phyloP scores from a whole-genome alignment of 1,140 invertebrate genomes.

The Eufriesea mexicana region DNA sequence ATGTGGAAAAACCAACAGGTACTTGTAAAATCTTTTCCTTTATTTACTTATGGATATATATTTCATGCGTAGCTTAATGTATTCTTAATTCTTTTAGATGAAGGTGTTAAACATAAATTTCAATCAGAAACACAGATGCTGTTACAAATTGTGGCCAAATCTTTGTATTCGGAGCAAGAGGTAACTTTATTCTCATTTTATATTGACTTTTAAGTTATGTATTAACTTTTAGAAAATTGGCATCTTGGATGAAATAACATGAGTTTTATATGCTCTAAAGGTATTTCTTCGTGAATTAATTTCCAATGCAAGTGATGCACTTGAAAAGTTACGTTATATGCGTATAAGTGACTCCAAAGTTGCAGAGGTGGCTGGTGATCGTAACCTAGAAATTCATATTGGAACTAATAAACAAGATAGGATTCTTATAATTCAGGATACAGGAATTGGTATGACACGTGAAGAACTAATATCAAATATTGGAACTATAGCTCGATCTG shows the following conservation, averaged over 20 bases:
- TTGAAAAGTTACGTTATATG: slow-evolving; percentile 94
- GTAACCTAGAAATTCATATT: slow-evolving; percentile 93
- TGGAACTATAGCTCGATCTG: slow-evolving; percentile 97
- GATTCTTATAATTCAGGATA: slow-evolving; percentile 95
- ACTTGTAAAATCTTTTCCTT: slow-evolving; percentile 58
- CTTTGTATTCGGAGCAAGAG: slow-evolving; percentile 98
- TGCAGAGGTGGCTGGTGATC: slow-evolving; percentile 81
- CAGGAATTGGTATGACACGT: slow-evolving; percentile 96
- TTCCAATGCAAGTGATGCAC: slow-evolving; percentile 98
- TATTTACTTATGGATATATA: not conserved
- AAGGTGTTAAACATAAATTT: slow-evolving; percentile 89
- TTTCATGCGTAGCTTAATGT: not conserved
- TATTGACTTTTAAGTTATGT: slow-evolving; percentile 15
- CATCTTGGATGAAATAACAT: not conserved
- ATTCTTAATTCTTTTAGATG: slow-evolving; percentile 73
- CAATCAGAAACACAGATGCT: slow-evolving; percentile 98
- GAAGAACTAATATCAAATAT: slow-evolving; percentile 95
- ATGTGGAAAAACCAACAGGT: slow-evolving; percentile 84
- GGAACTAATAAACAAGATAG: slow-evolving; percentile 93
- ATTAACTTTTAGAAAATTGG: not conserved
- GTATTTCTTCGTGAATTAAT: slow-evolving; percentile 97
- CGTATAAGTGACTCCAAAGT: slow-evolving; percentile 84
- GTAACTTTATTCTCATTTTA: slow-evolving; percentile 80
- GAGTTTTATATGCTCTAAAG: slow-evolving; percentile 78
- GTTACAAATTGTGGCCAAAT: slow-evolving; percentile 97